Base-by-base conservation (phyloP, 2,888 invertebrate species). In the Seladonia tumulorum region DNA sequence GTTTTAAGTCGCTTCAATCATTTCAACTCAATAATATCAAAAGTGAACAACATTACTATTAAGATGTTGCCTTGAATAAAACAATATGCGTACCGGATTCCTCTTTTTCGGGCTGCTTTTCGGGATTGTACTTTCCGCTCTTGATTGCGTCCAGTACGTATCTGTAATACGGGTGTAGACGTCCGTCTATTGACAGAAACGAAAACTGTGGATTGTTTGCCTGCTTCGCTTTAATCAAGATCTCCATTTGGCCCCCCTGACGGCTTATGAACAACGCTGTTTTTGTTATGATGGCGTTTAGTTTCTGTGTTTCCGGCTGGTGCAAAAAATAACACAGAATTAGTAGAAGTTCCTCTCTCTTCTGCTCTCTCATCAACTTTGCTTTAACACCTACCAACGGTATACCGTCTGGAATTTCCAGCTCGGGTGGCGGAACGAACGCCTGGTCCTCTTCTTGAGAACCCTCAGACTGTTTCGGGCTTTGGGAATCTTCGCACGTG, bases 191-290 rank as follows among this genome's bases (percentile, higher is more conserved):
- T 83, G 98, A 98, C 83, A 99, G 96, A 95, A 99, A 99, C 89
- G 97, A 96, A 95, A 99, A 99, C 95, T 99, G 98, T 0, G 97
- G 96, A 95, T 99, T 99, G 93, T 97, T 97, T 0, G 98, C 96
- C 95, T 99, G 99, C 95, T 99, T 99, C 5, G 99, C 98, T 95
- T 99, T 99, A 90, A 99, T 97, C 18, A 99, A 96, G 90, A 99
- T 99, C 96, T 99, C 99, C 99, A 99, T 99, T 95, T 99, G 99
- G 12, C 97, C 96, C 0, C 99, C 99, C 94, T 99, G 99, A 75
- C 97, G 96, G 90, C 97, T 97, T 91, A 98, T 98, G 95, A 98
- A 98, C 90, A 97, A 96, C 0, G 98, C 98, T 0, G 98, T 99
- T 95, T 99, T 99, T 94, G 99, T 99, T 92, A 99, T 99, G 87